Evolutionary conservation across 2,113 vertebrate species (phyloP), one percentile per base, ranked within the genome.

Genomic region (Cinclus mexicanus): DNA sequence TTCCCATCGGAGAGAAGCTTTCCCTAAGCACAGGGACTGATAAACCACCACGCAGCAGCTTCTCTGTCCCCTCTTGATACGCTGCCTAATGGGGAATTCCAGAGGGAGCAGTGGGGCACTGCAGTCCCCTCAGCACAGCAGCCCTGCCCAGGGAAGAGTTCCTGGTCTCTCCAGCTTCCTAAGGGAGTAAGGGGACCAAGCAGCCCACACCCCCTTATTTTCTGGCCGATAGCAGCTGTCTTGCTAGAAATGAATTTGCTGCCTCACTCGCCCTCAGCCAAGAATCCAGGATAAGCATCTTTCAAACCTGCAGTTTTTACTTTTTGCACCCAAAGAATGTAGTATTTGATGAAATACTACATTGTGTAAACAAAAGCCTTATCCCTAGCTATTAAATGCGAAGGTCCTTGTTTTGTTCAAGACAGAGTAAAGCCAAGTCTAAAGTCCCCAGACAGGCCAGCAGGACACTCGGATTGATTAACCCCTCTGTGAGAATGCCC

Each of bases 351-450:
- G 59, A 95, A 95, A 95, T 65, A 59, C 29, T 63, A 53, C 25
- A 25, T 86, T 76, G 46, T 35, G 53, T 57, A 96, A 95, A 92
- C 92, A 93, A 47, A 84, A 79, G 50, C 53, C 74, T 90, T 83
- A 90, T 90, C 74, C 95, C 39, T 42, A 57, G 83, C 89, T 89
- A 91, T 88, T 61, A 85, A 83, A 92, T 1, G 4, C 42, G 1
- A 94, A 80, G 64, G 24, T 81, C 60, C 55, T 87, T 78, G 74
- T 87, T 97, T 93, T 63, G 76, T 69, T 91, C 46, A 86, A 89
- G 70, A 79, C 77, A 92, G 42, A 93, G 64, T 67, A 57, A 65
- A 68, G 81, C 69, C 81, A 82, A 90, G 87, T 24, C 81, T 79
- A 14, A 78, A 91, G 89, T 94, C 84, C 75, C 65, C 47, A 47